These are phyloP conservation scores for Griposia aprilina DNA, from an alignment of 2,888 invertebrate genomes.

Conservation along the genomic window DNA sequence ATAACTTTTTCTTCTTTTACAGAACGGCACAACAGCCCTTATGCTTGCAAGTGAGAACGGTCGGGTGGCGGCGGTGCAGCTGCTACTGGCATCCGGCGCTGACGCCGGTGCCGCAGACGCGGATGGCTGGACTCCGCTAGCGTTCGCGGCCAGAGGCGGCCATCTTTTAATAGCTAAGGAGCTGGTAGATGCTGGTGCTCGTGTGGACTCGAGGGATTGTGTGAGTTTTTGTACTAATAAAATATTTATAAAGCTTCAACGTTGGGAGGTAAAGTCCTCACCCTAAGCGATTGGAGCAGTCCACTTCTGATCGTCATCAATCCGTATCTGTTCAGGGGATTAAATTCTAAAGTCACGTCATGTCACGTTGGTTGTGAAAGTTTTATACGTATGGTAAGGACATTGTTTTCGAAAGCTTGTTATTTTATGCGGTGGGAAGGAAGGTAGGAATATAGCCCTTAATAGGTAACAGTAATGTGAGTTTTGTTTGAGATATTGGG, in stretches of 20 bases:
- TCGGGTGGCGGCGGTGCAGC: conserved; percentile 94
- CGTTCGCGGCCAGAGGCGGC: conserved; percentile 97
- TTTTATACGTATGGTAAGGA: background rate
- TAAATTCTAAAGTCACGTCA: background rate
- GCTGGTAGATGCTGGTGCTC: conserved; percentile 95
- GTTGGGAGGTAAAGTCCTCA: background rate
- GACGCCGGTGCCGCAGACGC: conserved; percentile 97
- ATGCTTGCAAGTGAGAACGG: conserved; percentile 97
- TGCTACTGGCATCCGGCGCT: conserved; percentile 96
- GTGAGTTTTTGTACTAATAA: conserved; percentile 85
- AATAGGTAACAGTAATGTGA: background rate
- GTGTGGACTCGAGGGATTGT: conserved; percentile 96
- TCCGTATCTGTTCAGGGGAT: background rate
- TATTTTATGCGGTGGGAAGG: background rate
- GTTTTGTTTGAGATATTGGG: background rate
- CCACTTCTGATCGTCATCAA: background rate
- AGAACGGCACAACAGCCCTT: conserved; percentile 98
- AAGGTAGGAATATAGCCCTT: background rate
- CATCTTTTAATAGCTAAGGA: conserved; percentile 95
- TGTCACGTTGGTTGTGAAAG: background rate
- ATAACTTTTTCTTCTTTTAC: conserved; percentile 32
- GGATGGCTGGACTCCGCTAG: conserved; percentile 97
- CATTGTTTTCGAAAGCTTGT: background rate
- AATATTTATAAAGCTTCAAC: background rate
- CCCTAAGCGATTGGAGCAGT: background rate